Evolutionary conservation across 1,140 invertebrate species (phyloP), one percentile per base, ranked within the genome.

Genomic region (Scylla paramamosain): DNA sequence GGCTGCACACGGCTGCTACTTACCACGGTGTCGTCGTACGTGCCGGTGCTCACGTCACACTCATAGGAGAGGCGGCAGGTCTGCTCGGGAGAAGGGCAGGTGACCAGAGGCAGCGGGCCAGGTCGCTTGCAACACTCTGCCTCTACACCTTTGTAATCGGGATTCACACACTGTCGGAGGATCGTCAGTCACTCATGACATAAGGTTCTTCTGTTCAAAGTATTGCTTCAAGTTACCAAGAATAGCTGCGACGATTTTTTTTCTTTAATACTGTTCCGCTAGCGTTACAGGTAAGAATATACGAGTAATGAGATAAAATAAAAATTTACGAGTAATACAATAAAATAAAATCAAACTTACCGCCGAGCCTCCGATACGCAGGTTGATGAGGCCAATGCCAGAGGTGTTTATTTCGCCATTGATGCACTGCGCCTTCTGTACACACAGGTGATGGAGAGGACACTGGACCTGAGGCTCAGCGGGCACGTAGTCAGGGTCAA

Each of bases 331-430:
- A 77, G n/a, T n/a, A 20, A 7, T 77, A 77, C 20, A 77, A n/a
- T 77, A 77, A n/a, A 20, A 25, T 20, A 20, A n/a, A 48, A 0
- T 16, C 0, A 91, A 14, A 77, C 90, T 91, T 20, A 91, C 89
- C 89, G 3, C 4, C 14, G 29, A 6, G 2, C 4, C 10, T 12
- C 39, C 29, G 90, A 67, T 39, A 29, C 90, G 90, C 8, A 3
- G 6, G 90, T 91, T 28, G 10, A 91, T 1, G 1, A 91, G 29
- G 90, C 59, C 59, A 0, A 67, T 28, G 7, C 90, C 90, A 3
- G 90, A 91, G 52, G 90, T 91, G 52, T 77, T 91, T 7, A 91
- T 91, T 39, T 91, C 48, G 1, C 90, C 90, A 77, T 91, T 28
- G n/a, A 28, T 7, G 52, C 90, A 91, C 12, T 32, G 52, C 4